Evolutionary conservation across 2,888 invertebrate species (phyloP), one percentile per base, ranked within the genome.

Genomic region (Drosophila lutescens): DNA sequence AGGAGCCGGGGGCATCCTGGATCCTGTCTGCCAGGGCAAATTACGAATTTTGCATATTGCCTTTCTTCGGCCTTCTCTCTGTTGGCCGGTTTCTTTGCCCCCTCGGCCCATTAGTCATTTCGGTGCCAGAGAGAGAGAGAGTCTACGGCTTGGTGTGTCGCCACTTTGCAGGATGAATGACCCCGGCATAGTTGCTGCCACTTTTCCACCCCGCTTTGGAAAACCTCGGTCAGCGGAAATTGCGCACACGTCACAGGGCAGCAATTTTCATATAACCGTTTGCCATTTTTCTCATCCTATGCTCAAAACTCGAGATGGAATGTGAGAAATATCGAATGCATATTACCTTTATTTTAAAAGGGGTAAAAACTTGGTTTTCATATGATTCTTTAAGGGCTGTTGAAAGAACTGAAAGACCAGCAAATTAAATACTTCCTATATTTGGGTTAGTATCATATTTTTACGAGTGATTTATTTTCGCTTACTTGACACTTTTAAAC

Each of bases 31-130:
- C 70, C 76, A 74, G 76, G 77, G 84, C 78, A 88, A 86, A 88
- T 86, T 88, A 84, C 84, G 62, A 88, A 80, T 86, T 88, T 86
- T 86, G 84, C 86, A 88, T 86, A 86, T 88, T 83, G 86, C 86
- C 78, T 76, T 77, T 57, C 72, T 73, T 70, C 47, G 41, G 51
- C 34, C 65, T 57, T 60, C 57, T 59, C 57, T 36, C 13, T 38
- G 57, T 26, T 57, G 23, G 47, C 36, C 15, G 9, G 26, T 9
- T 49, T 10, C 58, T 36, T 38, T 75, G 50, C 66, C 55, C 76
- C 55, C 76, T 36, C 53, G 63, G 47, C 55, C 83, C 79, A 85
- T 87, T 87, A 79, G 87, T 87, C 79, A 82, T 81, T 82, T 85
- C 26, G 26, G 26, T 26, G 62, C 55, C 23, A 10, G 12, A 32